These are phyloP conservation scores for Mastacembelus armatus DNA, from an alignment of 2,797 vertebrate genomes.

Conservation along the genomic window DNA sequence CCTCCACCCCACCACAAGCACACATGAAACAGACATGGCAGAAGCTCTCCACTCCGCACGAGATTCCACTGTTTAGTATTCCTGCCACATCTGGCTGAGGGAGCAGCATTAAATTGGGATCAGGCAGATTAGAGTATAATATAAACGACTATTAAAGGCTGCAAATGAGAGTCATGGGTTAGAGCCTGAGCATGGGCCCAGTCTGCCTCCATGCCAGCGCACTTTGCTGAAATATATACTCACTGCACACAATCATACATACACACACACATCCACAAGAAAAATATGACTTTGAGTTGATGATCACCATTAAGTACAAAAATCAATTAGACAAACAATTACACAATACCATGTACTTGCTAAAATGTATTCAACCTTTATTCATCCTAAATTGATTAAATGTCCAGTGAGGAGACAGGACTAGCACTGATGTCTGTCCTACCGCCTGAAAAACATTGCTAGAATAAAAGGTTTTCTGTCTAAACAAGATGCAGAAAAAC, in stretches of 20 bases:
- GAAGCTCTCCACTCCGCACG: constrained; percentile 82
- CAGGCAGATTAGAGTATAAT: constrained; percentile 99
- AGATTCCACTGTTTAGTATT: constrained; percentile 85
- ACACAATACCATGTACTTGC: neutral
- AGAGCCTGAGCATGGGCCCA: constrained; percentile 76
- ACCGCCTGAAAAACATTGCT: no score
- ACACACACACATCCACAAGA: constrained; percentile 11
- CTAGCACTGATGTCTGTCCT: no score
- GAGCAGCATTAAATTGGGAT: constrained; percentile 98
- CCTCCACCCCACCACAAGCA: constrained; percentile 38
- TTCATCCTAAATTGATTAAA: no score
- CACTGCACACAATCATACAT: constrained; percentile 1
- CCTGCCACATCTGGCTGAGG: constrained; percentile 84
- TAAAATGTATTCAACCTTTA: neutral
- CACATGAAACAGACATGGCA: constrained; percentile 84
- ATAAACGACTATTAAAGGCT: constrained; percentile 93
- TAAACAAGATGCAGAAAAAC: no score
- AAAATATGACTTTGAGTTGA: neutral
- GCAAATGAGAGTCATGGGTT: constrained; percentile 94
- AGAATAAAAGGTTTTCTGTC: no score
- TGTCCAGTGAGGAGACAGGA: no score
- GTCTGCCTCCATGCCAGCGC: constrained; percentile 67
- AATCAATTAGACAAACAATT: neutral
- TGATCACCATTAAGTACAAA: neutral
- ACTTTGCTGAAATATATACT: constrained; percentile 21